phyloP scores from a whole-genome alignment of 35 echinoderm and acorn worm genomes.

The Heliocidaris tuberculata region DNA sequence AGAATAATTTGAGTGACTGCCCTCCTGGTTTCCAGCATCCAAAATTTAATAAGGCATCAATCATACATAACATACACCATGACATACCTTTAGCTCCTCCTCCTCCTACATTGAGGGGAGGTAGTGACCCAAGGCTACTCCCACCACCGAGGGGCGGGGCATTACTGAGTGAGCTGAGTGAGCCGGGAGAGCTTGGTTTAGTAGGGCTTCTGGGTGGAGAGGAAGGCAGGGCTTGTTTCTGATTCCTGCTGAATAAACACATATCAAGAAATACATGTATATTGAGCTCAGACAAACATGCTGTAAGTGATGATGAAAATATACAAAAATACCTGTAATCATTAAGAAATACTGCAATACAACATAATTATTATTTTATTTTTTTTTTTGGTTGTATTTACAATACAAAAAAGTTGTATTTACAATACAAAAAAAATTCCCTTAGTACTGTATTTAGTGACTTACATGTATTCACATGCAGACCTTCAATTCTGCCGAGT shows the following conservation, averaged over 20 bases:
- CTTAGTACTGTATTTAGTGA: too few species aligned
- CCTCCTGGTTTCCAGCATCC: too few species aligned
- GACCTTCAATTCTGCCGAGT: too few species aligned
- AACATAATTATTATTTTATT: too few species aligned
- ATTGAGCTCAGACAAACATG: too few species aligned
- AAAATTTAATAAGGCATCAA: too few species aligned
- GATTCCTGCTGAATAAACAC: conserved; percentile 18
- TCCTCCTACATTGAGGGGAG: conserved; percentile 63
- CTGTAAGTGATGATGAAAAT: not conserved
- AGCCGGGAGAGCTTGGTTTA: conserved; percentile 67
- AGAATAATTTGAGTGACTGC: too few species aligned
- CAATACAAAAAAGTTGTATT: too few species aligned
- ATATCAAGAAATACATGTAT: not conserved
- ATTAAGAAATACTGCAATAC: too few species aligned
- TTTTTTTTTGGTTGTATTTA: too few species aligned
- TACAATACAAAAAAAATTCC: too few species aligned
- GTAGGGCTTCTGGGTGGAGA: conserved; percentile 77
- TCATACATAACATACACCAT: not conserved
- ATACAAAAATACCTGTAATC: not conserved
- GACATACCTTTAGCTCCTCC: conserved; percentile 66
- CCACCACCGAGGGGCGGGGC: conserved; percentile 76
- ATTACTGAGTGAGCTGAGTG: conserved; percentile 72
- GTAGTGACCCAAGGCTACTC: conserved; percentile 77
- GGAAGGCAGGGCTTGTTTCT: conserved; percentile 49
- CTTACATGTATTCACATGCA: too few species aligned